These are phyloP conservation scores for Elmis aenea DNA, from an alignment of 2,888 invertebrate species.

Conservation along the genomic window DNA sequence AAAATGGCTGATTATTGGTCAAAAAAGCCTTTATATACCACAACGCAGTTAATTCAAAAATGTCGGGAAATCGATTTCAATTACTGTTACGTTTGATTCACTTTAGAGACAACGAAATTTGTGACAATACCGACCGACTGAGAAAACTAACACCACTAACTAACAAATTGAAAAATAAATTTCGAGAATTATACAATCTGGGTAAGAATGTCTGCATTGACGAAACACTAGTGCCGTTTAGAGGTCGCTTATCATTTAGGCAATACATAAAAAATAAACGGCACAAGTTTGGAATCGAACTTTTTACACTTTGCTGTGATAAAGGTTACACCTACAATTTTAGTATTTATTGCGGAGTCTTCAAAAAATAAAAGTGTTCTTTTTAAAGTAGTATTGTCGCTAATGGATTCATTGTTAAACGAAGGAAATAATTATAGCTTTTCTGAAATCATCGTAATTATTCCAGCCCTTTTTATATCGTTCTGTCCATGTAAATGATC, in stretches of 20 bases:
- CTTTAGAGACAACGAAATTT: slow-evolving; percentile 20
- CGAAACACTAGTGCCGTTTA: slow-evolving; percentile 28
- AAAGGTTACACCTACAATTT: slow-evolving; percentile 19
- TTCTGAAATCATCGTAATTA: too few relatives aligned
- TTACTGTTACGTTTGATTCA: slow-evolving; percentile 14
- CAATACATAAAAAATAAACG: slow-evolving; percentile 23
- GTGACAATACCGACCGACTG: slow-evolving; percentile 8
- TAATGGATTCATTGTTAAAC: slow-evolving; percentile 18
- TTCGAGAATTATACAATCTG: slow-evolving; percentile 21
- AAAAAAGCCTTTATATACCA: slow-evolving; percentile 11
- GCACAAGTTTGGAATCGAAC: slow-evolving; percentile 24
- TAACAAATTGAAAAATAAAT: slow-evolving; percentile 18
- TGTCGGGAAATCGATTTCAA: slow-evolving; percentile 15
- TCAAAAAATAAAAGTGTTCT: slow-evolving; percentile 10
- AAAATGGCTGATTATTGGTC: slow-evolving; percentile 15
- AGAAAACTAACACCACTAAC: slow-evolving; percentile 17
- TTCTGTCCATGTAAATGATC: too few relatives aligned
- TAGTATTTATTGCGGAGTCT: slow-evolving; percentile 18
- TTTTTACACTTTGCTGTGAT: slow-evolving; percentile 20
- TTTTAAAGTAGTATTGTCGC: slow-evolving; percentile 17
- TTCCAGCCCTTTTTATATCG: too few relatives aligned
- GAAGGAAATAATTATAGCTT: too few relatives aligned
- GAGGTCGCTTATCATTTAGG: slow-evolving; percentile 27
- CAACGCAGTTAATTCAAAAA: slow-evolving; percentile 6
- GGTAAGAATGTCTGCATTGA: slow-evolving; percentile 27